phyloP scores from a whole-genome alignment of 2,888 invertebrate species.

The Cosmorhoe ocellata region DNA sequence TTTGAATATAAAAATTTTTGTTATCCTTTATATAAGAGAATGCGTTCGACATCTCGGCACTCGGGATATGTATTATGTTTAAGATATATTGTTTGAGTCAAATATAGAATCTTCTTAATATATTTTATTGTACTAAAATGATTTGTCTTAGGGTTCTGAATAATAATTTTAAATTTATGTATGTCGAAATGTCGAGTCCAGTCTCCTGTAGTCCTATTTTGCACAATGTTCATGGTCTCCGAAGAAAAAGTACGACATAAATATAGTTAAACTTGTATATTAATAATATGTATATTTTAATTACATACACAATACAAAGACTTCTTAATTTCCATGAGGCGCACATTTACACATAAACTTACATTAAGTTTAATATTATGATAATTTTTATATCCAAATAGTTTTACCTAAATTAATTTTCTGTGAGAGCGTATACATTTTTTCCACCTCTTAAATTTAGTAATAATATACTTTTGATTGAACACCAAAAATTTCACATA shows the following conservation, averaged over 20 bases:
- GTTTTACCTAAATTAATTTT: constrained; percentile 78
- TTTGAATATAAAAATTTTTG: constrained; percentile 79
- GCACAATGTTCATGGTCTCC: constrained; percentile 68
- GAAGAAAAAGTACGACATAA: constrained; percentile 78
- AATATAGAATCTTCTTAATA: constrained; percentile 29
- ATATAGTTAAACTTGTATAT: constrained; percentile 70
- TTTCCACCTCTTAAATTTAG: constrained; percentile 71
- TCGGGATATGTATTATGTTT: constrained; percentile 73
- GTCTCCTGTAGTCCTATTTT: constrained; percentile 58
- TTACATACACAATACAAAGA: constrained; percentile 81
- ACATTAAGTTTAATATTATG: constrained; percentile 71
- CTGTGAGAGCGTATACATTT: constrained; percentile 81
- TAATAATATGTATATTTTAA: constrained; percentile 79
- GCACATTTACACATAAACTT: constrained; percentile 77
- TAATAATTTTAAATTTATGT: constrained; percentile 38
- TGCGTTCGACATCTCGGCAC: constrained; percentile 71
- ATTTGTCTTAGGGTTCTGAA: constrained; percentile 31
- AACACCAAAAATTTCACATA: constrained; percentile 81
- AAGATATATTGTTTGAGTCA: constrained; percentile 41
- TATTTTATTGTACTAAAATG: constrained; percentile 22
- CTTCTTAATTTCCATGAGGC: constrained; percentile 78
- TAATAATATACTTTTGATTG: constrained; percentile 73
- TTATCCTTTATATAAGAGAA: constrained; percentile 57
- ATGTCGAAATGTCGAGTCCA: constrained; percentile 70
- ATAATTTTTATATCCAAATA: constrained; percentile 75